Conservation (phyloP, 2,888 invertebrate genomes). For the Drosophila affinis region DNA sequence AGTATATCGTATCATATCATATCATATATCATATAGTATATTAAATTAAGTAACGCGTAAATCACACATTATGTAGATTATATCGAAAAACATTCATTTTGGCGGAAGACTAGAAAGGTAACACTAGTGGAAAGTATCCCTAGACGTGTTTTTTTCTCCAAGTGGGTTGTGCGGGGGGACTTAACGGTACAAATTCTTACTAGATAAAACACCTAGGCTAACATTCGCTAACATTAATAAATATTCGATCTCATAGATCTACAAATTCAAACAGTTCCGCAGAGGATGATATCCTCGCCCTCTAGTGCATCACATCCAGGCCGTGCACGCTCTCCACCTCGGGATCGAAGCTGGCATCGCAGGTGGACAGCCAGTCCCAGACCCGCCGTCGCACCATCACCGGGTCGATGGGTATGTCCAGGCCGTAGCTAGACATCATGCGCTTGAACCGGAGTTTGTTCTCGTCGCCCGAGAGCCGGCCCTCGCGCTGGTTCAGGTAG, state of each 20-base stretch:
- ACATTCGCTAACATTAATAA: constrained; percentile 14
- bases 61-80: constrained; percentile 63
- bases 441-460: constrained; percentile 85
- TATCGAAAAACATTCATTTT: constrained; percentile 48
- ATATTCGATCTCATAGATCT: constrained; percentile 46
- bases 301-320: constrained; percentile 72
- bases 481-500: constrained; percentile 85
- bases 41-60: constrained; percentile 69
- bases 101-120: constrained; percentile 76
- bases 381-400: constrained; percentile 86
- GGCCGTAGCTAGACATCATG: constrained; percentile 86
- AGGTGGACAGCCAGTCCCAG: constrained; percentile 88
- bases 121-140: constrained; percentile 78
- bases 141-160: constrained; percentile 27
- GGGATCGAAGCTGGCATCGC: constrained; percentile 84
- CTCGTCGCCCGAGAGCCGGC: constrained; percentile 85
- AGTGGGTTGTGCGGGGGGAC: not conserved
- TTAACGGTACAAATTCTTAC: constrained; percentile 52
- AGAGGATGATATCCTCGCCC: constrained; percentile 3
- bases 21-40: constrained; percentile 26
- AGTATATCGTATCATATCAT: not conserved
- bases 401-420: constrained; percentile 87
- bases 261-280: constrained; percentile 35
- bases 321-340: constrained; percentile 80
- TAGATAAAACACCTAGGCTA: constrained; percentile 26